Percentiles rank a stretch among this genome's conserved stretches.
phyloP scores from a whole-genome alignment of 2,888 invertebrate species.

The Calliopum simillimum region DNA sequence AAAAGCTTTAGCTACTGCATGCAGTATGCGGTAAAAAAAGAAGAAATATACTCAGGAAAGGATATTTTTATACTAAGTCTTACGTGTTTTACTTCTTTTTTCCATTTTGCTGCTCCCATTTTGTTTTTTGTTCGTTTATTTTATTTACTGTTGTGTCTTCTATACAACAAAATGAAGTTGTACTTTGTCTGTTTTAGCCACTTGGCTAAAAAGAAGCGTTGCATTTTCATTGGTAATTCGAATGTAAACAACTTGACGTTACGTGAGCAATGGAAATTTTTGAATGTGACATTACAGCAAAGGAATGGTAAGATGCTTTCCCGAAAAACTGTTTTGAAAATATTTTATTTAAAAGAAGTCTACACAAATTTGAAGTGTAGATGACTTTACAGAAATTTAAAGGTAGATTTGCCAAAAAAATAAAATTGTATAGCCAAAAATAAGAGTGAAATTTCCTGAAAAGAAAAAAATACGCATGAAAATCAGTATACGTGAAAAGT shows the following conservation, averaged over 20 bases:
- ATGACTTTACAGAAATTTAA: too few species aligned
- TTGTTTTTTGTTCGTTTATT: too few species aligned
- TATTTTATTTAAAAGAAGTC: too few species aligned
- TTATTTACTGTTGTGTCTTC: too few species aligned
- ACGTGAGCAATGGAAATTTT: conserved; percentile 22
- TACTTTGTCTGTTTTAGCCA: not conserved
- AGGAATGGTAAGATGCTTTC: not conserved
- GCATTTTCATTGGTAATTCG: conserved; percentile 28
- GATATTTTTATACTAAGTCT: not conserved
- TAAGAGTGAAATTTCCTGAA: too few species aligned
- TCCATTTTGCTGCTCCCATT: not conserved
- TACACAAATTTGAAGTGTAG: too few species aligned
- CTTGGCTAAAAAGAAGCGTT: conserved; percentile 6
- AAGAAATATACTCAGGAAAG: conserved; percentile 6
- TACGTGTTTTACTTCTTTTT: not conserved
- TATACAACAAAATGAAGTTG: conserved; percentile 15
- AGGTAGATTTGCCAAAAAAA: too few species aligned
- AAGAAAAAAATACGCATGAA: too few species aligned
- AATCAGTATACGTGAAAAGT: too few species aligned
- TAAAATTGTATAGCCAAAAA: too few species aligned
- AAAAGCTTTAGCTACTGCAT: conserved; percentile 21
- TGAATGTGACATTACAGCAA: not conserved
- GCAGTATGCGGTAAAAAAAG: not conserved
- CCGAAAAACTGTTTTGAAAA: too few species aligned
- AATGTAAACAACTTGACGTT: conserved; percentile 32